These are phyloP conservation scores for Lacerta viridis DNA, from an alignment of 2,797 vertebrate species.

Conservation along the genomic window DNA sequence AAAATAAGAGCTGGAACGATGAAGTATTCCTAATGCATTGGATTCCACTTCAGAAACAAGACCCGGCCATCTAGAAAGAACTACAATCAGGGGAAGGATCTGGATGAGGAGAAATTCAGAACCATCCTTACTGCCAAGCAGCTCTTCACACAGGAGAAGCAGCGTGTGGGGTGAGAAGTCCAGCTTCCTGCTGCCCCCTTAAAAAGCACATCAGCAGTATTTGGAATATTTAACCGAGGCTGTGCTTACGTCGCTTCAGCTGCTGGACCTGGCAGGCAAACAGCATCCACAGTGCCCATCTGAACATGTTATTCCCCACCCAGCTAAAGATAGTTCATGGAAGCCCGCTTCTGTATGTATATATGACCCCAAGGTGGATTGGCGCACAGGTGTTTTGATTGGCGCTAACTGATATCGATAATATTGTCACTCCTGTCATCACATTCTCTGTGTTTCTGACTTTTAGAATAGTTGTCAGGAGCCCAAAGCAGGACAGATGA, in stretches of 20 bases:
- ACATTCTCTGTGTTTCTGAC: not conserved
- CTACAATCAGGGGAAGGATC: not conserved
- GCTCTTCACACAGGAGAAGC: not conserved
- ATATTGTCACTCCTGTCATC: conserved; percentile 9
- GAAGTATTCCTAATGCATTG: not conserved
- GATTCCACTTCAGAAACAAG: not conserved
- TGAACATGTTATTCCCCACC: not conserved
- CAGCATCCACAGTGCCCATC: not conserved
- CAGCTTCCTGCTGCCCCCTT: too few species aligned
- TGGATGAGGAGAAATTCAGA: not conserved
- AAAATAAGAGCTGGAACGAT: not conserved
- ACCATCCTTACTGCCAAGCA: not conserved
- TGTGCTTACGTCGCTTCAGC: not conserved
- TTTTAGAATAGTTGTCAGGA: not conserved
- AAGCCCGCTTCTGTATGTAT: too few species aligned
- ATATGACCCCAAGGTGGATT: not conserved
- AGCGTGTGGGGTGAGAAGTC: not conserved
- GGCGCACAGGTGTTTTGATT: not conserved
- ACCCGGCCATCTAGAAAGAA: not conserved
- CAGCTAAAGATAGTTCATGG: not conserved
- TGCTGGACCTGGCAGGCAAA: not conserved
- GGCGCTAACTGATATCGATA: not conserved
- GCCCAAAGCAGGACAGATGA: not conserved
- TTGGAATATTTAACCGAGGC: not conserved
- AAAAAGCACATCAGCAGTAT: not conserved